Conservation (phyloP, 2,113 vertebrate species). For the Dipodomys ordii region DNA sequence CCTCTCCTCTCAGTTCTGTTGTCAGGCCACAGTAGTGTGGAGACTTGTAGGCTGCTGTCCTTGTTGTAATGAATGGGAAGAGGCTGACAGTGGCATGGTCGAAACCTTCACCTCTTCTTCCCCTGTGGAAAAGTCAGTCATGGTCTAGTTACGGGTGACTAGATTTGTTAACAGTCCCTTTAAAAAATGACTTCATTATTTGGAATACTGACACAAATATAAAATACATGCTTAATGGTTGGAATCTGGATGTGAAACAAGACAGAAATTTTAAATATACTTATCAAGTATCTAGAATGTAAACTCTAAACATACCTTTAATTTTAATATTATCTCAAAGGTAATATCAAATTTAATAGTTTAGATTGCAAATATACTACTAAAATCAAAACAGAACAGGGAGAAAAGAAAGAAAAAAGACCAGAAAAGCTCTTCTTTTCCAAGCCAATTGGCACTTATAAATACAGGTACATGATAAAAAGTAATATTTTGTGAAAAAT, state of each 20-base stretch:
- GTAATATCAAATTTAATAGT: slow-evolving; percentile 70
- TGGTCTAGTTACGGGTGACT: slow-evolving; percentile 83
- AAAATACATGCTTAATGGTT: slow-evolving; percentile 79
- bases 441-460: slow-evolving; percentile 74
- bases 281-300: slow-evolving; percentile 69
- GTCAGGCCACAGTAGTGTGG: slow-evolving; percentile 84
- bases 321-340: slow-evolving; percentile 59
- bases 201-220: slow-evolving; percentile 81
- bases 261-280: slow-evolving; percentile 74
- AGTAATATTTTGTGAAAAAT: slow-evolving; percentile 44
- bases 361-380: slow-evolving; percentile 68
- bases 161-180: slow-evolving; percentile 81
- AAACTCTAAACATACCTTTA: slow-evolving; percentile 72
- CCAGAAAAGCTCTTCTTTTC: slow-evolving; percentile 79
- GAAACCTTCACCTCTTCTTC: slow-evolving; percentile 84
- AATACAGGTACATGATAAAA: slow-evolving; percentile 19
- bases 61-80: slow-evolving; percentile 84
- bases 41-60: slow-evolving; percentile 83
- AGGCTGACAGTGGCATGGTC: slow-evolving; percentile 82
- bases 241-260: slow-evolving; percentile 75
- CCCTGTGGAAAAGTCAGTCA: slow-evolving; percentile 84
- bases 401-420: not conserved
- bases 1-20: slow-evolving; percentile 81
- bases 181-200: slow-evolving; percentile 79
- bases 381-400: slow-evolving; percentile 3